These are phyloP conservation scores for Clupea harengus DNA, from an alignment of 2,113 vertebrate genomes.

Conservation along the genomic window DNA sequence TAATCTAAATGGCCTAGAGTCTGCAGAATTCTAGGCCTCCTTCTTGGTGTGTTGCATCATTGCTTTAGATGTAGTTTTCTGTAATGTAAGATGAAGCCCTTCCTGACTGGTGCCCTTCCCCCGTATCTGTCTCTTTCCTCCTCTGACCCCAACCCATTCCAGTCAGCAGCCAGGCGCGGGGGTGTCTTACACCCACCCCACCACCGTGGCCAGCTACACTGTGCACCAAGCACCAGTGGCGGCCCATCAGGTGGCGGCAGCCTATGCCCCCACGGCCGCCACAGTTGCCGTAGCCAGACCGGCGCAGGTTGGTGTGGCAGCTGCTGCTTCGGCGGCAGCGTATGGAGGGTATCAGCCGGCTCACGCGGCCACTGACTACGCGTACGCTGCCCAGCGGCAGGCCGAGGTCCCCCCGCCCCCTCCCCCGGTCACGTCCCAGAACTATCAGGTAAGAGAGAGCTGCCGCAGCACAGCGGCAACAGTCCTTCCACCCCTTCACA, in stretches of 20 bases:
- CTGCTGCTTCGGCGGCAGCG: constrained; percentile 87
- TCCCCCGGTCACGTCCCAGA: constrained; percentile 93
- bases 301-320: constrained; percentile 87
- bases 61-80: neutral
- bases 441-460: constrained; percentile 84
- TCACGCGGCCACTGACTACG: constrained; percentile 88
- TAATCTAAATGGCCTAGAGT: too few relatives aligned
- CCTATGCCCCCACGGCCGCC: constrained; percentile 87
- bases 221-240: constrained; percentile 96
- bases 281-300: constrained; percentile 90
- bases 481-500: neutral
- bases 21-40: neutral
- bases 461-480: neutral
- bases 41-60: neutral
- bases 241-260: constrained; percentile 91
- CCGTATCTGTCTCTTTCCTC: neutral
- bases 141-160: constrained; percentile 22
- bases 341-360: constrained; percentile 92
- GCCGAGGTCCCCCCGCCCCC: constrained; percentile 94
- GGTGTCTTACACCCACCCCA: constrained; percentile 97
- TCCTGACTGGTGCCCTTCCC: neutral
- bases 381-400: constrained; percentile 90
- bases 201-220: constrained; percentile 98
- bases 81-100: neutral
- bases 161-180: constrained; percentile 94